Evolutionary conservation across 2,113 vertebrate species (phyloP).

Genomic region (Chitala chitala): DNA sequence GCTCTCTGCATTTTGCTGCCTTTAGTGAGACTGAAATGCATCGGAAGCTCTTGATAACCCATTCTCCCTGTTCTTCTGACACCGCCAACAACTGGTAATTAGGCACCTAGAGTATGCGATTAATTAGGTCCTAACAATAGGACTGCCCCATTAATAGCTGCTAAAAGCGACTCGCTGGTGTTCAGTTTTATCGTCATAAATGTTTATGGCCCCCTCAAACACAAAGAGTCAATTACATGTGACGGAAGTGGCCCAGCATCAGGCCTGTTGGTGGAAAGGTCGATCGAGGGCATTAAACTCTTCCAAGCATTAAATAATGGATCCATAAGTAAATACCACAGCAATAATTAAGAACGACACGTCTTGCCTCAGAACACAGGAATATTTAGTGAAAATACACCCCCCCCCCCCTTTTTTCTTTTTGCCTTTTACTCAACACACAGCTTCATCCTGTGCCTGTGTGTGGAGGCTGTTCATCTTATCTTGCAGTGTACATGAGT

Average conservation of each 20-base stretch:
- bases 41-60: conserved; percentile 48
- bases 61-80: conserved; percentile 53
- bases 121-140: conserved; percentile 58
- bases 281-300: conserved; percentile 57
- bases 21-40: background rate
- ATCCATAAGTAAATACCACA: conserved; percentile 54
- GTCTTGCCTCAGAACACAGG: background rate
- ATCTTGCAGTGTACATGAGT: too few relatives aligned
- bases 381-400: conserved; percentile 9
- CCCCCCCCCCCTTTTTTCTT: too few relatives aligned
- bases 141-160: conserved; percentile 54
- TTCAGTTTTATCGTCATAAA: conserved; percentile 68
- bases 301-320: conserved; percentile 50
- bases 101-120: conserved; percentile 59
- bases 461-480: too few relatives aligned
- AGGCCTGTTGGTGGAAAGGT: conserved; percentile 49
- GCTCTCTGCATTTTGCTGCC: too few relatives aligned
- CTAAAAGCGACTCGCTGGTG: conserved; percentile 55
- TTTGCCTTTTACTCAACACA: too few relatives aligned
- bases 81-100: conserved; percentile 62
- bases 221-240: conserved; percentile 65
- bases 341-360: conserved; percentile 51
- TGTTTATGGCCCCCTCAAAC: conserved; percentile 61
- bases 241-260: conserved; percentile 49
- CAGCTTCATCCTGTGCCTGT: too few relatives aligned